Evolutionary conservation across 2,797 vertebrate species (phyloP).

Genomic region (Cyclura pinguis): DNA sequence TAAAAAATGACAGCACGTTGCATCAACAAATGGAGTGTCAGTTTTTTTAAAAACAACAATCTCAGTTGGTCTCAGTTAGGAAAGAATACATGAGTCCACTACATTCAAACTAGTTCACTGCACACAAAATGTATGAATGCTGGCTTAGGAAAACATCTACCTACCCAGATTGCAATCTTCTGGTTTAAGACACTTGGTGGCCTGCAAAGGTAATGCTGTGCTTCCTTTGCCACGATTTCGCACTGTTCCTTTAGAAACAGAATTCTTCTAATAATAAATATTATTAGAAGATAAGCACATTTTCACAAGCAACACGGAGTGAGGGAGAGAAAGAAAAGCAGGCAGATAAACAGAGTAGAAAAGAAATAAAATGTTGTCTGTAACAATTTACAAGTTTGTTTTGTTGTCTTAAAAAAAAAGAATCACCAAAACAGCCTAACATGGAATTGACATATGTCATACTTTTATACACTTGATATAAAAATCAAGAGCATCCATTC

Average conservation of each 20-base stretch:
- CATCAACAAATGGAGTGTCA: not conserved
- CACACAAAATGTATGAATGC: not conserved
- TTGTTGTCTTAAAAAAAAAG: constrained; percentile 24
- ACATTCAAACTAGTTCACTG: not conserved
- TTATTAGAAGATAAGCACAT: not conserved
- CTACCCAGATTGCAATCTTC: not conserved
- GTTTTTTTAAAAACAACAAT: too few relatives aligned
- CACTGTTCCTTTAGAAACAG: not conserved
- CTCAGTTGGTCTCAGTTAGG: too few relatives aligned
- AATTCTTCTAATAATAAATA: not conserved
- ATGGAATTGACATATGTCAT: constrained; percentile 34
- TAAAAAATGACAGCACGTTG: not conserved
- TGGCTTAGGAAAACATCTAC: not conserved
- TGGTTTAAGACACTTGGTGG: not conserved
- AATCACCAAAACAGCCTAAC: constrained; percentile 29
- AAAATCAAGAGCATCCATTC: constrained; percentile 40
- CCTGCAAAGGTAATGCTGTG: not conserved
- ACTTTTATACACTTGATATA: constrained; percentile 58
- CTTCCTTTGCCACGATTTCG: not conserved
- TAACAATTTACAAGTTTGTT: constrained; percentile 7
- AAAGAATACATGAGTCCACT: not conserved
- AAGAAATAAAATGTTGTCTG: not conserved
- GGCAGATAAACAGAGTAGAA: not conserved
- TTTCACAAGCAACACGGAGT: too few relatives aligned
- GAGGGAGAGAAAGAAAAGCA: not conserved